Base-by-base conservation (phyloP, 2,113 vertebrate species). In the Cyphomyrus discorhynchus region DNA sequence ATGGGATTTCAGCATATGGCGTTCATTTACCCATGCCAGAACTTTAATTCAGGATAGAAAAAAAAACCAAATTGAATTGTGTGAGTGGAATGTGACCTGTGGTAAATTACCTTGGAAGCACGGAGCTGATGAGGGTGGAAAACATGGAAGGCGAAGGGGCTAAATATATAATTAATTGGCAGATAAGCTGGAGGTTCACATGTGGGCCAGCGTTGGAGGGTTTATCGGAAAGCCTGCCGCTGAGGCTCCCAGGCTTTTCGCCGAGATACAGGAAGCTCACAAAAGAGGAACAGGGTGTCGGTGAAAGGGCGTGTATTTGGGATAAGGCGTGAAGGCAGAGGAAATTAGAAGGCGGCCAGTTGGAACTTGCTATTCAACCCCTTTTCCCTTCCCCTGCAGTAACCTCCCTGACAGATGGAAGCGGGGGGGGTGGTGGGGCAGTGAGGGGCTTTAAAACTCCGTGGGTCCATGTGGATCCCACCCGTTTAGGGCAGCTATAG, bases 301-400 rank as follows among this genome's bases (percentile, higher is more conserved):
- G 93, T 92, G 94, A 94, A 93, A 93, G 94, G 94, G 95, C 93
- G 94, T 95, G 95, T 95, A 94, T 95, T 95, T 94, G 93, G 93
- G 95, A 95, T 94, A 94, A 95, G 94, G 94, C 93, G 92, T 92
- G 90, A 92, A 95, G 92, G 94, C 93, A 94, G 93, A 95, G 94
- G 94, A 96, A 95, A 96, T 96, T 94, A 95, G 93, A 96, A 95
- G 95, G 93, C 89, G 93, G 92, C 91, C 93, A 93, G 92, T 95
- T 94, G 95, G 95, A 96, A 96, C 95, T 93, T 92, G 94, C 91
- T 94, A 93, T 94, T 93, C 91, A 88, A 90, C 93, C 94, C 92
- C 85, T 89, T 91, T 93, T 89, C 90, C 70, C 91, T 50, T 91
- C 93, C 93, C 94, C 93, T 95, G 94, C 90, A 88, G 91, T 90